These are phyloP conservation scores for Trachymyrmex cornetzi DNA, from an alignment of 1,140 invertebrate genomes.

Conservation along the genomic window DNA sequence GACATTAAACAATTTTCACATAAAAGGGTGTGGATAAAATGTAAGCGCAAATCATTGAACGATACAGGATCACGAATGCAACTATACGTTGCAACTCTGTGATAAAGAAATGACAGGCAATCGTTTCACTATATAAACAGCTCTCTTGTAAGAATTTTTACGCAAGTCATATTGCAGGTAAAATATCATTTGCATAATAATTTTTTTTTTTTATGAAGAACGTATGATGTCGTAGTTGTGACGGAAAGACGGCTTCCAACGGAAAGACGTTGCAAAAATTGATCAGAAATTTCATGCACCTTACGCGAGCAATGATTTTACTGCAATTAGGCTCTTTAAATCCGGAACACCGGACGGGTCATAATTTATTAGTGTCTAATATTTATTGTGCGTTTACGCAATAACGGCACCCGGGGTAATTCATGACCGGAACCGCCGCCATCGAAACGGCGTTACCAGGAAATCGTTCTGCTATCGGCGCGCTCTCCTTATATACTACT, in stretches of 20 bases:
- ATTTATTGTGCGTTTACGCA: slow-evolving; percentile 36
- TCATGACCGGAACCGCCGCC: slow-evolving; percentile 14
- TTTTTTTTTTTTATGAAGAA: not conserved
- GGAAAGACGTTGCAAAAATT: slow-evolving; percentile 22
- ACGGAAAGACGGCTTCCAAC: not conserved
- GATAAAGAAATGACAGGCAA: slow-evolving; percentile 20
- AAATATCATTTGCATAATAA: slow-evolving; percentile 7
- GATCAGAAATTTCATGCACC: not conserved
- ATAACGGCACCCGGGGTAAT: not conserved
- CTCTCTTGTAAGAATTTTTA: slow-evolving; percentile 21
- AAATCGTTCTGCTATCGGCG: slow-evolving; percentile 17
- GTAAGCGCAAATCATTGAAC: slow-evolving; percentile 58
- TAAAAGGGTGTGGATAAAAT: slow-evolving; percentile 10
- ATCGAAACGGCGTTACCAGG: slow-evolving; percentile 18
- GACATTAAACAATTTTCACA: slow-evolving; percentile 66
- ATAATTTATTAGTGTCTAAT: slow-evolving; percentile 24
- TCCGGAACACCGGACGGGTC: not conserved
- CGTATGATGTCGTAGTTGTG: not conserved
- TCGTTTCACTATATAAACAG: not conserved
- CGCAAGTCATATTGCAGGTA: slow-evolving; percentile 20
- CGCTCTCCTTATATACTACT: slow-evolving; percentile 13
- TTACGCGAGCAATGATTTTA: not conserved
- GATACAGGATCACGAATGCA: slow-evolving; percentile 64
- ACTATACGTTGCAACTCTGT: slow-evolving; percentile 35
- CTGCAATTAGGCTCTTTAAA: not conserved